A percentile compares a stretch with the other conserved stretches of the same genome.
phyloP scores from a whole-genome alignment of 1,140 invertebrate species.

The Pogonomyrmex californicus region DNA sequence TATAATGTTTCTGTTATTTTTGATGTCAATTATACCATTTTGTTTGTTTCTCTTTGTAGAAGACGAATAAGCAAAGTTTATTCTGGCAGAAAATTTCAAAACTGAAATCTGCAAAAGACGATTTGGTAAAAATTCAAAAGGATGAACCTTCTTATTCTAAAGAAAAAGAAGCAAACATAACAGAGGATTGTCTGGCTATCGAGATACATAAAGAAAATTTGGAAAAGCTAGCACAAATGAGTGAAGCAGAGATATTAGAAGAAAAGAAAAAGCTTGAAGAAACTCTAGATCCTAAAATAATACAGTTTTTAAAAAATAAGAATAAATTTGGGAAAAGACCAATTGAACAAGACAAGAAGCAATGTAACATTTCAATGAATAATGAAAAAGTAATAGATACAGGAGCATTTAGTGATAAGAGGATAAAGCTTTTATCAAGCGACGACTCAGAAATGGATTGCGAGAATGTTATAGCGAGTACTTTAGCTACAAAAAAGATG shows the following conservation, averaged over 20 bases:
- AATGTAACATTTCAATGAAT: not conserved
- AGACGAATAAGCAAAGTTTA: constrained; percentile 72
- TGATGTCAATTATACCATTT: constrained; percentile 14
- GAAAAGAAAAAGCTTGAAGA: constrained; percentile 91
- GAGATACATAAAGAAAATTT: constrained; percentile 93
- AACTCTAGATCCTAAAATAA: constrained; percentile 89
- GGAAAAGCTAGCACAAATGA: constrained; percentile 90
- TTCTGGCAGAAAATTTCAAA: constrained; percentile 74
- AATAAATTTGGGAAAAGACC: constrained; percentile 73
- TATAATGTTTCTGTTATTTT: not conserved
- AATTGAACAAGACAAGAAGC: constrained; percentile 16
- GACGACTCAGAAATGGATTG: constrained; percentile 63
- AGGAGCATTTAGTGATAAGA: constrained; percentile 28
- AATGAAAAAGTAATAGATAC: not conserved
- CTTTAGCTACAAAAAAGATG: not conserved
- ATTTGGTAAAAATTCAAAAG: not conserved
- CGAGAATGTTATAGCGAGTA: constrained; percentile 22
- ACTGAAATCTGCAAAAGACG: not conserved
- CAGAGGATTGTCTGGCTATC: constrained; percentile 70
- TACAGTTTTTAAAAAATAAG: constrained; percentile 90
- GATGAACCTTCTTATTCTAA: not conserved
- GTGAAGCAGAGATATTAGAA: constrained; percentile 91
- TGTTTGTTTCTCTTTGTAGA: constrained; percentile 51
- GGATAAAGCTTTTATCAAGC: constrained; percentile 39
- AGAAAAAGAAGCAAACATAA: constrained; percentile 48